A percentile compares a stretch with the other conserved stretches of the same genome.
phyloP scores from a whole-genome alignment of 2,888 invertebrate species.

The Chloroclystis v-ata region DNA sequence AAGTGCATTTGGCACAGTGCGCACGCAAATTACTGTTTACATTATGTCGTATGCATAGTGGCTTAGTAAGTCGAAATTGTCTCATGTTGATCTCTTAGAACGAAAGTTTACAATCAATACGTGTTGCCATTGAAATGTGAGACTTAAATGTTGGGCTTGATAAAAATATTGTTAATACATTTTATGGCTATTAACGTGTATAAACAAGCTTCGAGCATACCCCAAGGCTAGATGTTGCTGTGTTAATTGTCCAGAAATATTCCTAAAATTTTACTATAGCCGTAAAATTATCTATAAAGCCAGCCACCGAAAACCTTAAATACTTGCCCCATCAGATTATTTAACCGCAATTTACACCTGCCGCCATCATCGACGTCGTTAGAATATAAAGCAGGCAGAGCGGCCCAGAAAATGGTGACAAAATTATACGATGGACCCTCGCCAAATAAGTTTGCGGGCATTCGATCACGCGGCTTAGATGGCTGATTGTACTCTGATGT shows the following conservation, averaged over 20 bases:
- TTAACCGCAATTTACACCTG: conserved; percentile 21
- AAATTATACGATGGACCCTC: conserved; percentile 9
- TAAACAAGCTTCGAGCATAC: too few species aligned
- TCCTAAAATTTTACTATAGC: too few species aligned
- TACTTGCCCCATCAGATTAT: conserved; percentile 13
- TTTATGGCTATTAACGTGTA: too few species aligned
- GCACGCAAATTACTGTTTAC: conserved; percentile 59
- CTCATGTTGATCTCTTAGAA: conserved; percentile 3
- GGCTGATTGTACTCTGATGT: not conserved
- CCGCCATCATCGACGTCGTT: conserved; percentile 16
- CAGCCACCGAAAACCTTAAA: conserved; percentile 8
- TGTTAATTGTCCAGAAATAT: too few species aligned
- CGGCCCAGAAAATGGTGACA: conserved; percentile 9
- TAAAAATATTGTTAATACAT: too few species aligned
- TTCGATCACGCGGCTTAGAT: too few species aligned
- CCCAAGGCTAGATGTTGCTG: too few species aligned
- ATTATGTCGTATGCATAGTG: conserved; percentile 31
- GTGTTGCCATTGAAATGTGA: too few species aligned
- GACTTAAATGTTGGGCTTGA: too few species aligned
- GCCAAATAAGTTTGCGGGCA: too few species aligned
- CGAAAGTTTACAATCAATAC: not conserved
- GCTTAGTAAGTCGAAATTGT: conserved; percentile 20
- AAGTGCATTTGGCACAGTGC: conserved; percentile 54
- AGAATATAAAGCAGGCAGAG: conserved; percentile 16
- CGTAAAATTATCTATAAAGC: conserved; percentile 1